A percentile compares a stretch with the other conserved stretches of the same genome.
Evolutionary conservation across 1,140 invertebrate genomes (phyloP).

Genomic region (Scylla paramamosain): DNA sequence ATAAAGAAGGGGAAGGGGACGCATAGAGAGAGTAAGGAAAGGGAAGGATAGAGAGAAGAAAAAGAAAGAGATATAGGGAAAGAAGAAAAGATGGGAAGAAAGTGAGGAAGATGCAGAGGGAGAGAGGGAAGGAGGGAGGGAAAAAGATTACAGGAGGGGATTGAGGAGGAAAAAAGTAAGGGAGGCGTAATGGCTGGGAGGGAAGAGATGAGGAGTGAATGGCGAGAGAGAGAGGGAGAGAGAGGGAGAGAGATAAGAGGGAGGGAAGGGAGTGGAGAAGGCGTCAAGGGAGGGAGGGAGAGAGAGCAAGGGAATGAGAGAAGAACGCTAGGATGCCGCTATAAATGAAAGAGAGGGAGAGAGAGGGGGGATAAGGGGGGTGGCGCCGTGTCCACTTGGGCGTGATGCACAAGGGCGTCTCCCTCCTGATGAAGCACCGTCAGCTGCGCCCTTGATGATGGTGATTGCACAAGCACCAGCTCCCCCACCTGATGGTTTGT

Average conservation of each 20-base stretch:
- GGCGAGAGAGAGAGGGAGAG: neutral
- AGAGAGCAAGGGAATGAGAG: neutral
- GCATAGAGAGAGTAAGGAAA: neutral
- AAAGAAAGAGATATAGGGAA: neutral
- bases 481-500: neutral
- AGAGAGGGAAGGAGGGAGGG: neutral
- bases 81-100: neutral
- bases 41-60: neutral
- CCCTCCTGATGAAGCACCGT: slow-evolving; percentile 12
- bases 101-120: neutral
- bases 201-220: too few relatives aligned
- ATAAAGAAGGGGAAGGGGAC: too few relatives aligned
- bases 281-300: neutral
- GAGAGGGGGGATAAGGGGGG: neutral
- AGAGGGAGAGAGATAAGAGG: neutral
- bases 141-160: neutral
- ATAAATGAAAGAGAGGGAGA: neutral
- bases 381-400: neutral
- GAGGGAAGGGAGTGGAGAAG: neutral
- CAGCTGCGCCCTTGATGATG: slow-evolving; percentile 16
- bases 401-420: slow-evolving; percentile 30
- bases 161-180: too few relatives aligned
- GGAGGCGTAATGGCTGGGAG: too few relatives aligned
- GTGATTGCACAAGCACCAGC: slow-evolving; percentile 36
- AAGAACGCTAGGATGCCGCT: neutral